These are phyloP conservation scores for Paramormyrops hopkinsi DNA, from an alignment of 2,797 vertebrate genomes.

Conservation along the genomic window DNA sequence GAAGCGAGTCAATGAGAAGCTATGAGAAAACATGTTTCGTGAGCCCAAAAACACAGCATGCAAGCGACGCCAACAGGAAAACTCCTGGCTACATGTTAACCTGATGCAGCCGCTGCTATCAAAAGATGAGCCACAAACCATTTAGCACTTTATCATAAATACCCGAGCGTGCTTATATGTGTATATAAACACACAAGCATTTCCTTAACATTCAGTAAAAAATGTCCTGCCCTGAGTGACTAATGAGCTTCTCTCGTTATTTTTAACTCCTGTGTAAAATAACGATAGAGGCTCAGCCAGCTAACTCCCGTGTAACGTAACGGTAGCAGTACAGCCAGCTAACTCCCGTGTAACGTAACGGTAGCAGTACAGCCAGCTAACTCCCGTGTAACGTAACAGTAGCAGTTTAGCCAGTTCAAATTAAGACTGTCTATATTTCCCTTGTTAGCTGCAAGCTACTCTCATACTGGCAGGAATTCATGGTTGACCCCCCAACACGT, in stretches of 20 bases:
- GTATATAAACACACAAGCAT: neutral
- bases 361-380: too few species aligned
- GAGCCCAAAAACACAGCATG: neutral
- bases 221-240: neutral
- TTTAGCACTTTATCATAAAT: slow-evolving; percentile 22
- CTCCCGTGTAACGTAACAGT: too few species aligned
- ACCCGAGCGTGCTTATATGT: neutral
- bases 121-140: neutral
- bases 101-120: neutral
- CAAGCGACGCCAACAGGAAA: neutral
- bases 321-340: neutral
- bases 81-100: neutral
- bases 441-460: neutral
- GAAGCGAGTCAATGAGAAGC: slow-evolving; percentile 38
- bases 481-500: neutral
- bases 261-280: neutral
- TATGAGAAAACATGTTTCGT: neutral
- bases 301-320: neutral
- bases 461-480: neutral
- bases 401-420: neutral
- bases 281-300: neutral
- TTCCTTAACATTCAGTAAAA: neutral
- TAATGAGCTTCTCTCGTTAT: neutral
- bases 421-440: neutral
- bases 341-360: neutral